These are phyloP conservation scores for Melitaea cinxia DNA, from an alignment of 1,140 invertebrate genomes.

Conservation along the genomic window DNA sequence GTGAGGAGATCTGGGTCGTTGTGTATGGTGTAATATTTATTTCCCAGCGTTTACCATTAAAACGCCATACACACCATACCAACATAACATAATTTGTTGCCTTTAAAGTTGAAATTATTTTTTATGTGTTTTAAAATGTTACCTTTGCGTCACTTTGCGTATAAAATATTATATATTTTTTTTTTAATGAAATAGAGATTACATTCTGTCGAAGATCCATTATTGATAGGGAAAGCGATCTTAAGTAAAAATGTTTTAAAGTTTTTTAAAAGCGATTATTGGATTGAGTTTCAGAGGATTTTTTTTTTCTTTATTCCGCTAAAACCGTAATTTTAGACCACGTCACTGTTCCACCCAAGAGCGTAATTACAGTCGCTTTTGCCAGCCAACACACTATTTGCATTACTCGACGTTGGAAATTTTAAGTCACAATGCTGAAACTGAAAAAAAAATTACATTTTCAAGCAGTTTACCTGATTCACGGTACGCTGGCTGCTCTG, in stretches of 20 bases:
- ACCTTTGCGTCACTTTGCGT: too few species aligned
- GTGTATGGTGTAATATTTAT: conserved; percentile 22
- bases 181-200: too few species aligned
- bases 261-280: neutral
- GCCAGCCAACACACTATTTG: conserved; percentile 58
- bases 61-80: neutral
- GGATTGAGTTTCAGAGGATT: conserved; percentile 8
- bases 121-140: too few species aligned
- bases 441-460: conserved; percentile 44
- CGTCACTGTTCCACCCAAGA: conserved; percentile 47
- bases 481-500: conserved; percentile 36
- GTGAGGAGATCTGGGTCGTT: conserved; percentile 51
- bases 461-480: conserved; percentile 37
- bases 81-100: neutral
- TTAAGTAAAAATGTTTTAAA: neutral
- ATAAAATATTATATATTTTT: too few species aligned
- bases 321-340: conserved; percentile 32
- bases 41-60: conserved; percentile 1
- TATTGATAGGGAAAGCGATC: neutral
- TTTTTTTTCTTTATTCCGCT: conserved; percentile 32
- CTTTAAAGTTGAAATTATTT: neutral
- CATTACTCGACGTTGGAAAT: conserved; percentile 56
- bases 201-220: neutral
- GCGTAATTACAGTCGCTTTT: conserved; percentile 61
- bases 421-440: conserved; percentile 48